Evolutionary conservation across 2,888 invertebrate genomes (phyloP), one percentile per base, ranked within the genome.

Genomic region (Priocnemis perturbator): DNA sequence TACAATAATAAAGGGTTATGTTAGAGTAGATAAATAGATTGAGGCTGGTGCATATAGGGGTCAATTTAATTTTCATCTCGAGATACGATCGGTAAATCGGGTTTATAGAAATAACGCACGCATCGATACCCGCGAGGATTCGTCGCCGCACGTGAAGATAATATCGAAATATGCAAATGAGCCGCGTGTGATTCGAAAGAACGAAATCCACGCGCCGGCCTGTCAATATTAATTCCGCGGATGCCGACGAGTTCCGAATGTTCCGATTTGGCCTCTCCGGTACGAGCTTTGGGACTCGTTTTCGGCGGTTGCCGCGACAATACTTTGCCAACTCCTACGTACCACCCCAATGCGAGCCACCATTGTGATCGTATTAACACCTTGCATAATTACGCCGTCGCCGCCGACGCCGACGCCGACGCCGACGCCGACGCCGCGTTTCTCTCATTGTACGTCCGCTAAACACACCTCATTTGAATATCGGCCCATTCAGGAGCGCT

Each of bases 301-400:
- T 37, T 37, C 37, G 37, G 37, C 37, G 14, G 9, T 48, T n/a
- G n/a, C 48, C 21, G 19, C 52, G 81, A 77, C 79, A 73, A 78
- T 78, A 79, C 72, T 78, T 78, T 67, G 48, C 64, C 78, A 15
- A 50, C 37, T 26, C 7, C n/a, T 44, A 61, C 60, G 63, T 66
- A 70, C 65, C 72, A 74, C 69, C 81, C 77, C 63, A 68, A 5
- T 3, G 53, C 64, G 64, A 67, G 67, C 72, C 65, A 67, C 73
- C 59, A 88, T 88, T 88, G 88, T 88, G 79, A 83, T 83, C 83
- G 88, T 84, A 88, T 88, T 88, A 88, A 87, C 88, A 88, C 88
- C 88, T 88, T 85, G 82, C 83, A 87, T 88, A 88, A 88, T 88
- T 88, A 87, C 83, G 77, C 77, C 78, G 74, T 76, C 79, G 76